A percentile compares a stretch with the other conserved stretches of the same genome.
These are phyloP conservation scores for Delia radicum DNA, from an alignment of 1,140 invertebrate genomes.

Conservation along the genomic window DNA sequence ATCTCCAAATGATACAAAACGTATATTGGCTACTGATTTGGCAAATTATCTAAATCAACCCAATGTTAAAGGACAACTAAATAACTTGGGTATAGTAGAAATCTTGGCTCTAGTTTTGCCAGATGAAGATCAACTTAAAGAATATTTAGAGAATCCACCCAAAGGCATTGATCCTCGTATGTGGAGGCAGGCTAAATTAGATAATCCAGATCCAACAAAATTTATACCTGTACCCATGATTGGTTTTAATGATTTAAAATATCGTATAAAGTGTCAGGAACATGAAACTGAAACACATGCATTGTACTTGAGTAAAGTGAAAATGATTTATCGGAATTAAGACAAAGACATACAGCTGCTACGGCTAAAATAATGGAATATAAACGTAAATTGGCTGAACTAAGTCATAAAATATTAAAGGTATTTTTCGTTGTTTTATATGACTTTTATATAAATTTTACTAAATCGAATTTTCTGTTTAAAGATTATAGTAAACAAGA, in stretches of 20 bases:
- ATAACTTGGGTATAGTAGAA: constrained; percentile 66
- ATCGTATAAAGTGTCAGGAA: constrained; percentile 78
- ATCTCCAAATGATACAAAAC: constrained; percentile 62
- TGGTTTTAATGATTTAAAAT: constrained; percentile 76
- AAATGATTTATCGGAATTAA: constrained; percentile 73
- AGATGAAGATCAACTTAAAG: constrained; percentile 75
- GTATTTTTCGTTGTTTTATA: constrained; percentile 50
- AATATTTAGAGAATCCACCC: constrained; percentile 87
- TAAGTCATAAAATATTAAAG: constrained; percentile 76
- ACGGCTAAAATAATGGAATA: constrained; percentile 73
- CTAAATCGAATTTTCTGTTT: constrained; percentile 4
- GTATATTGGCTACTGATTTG: constrained; percentile 75
- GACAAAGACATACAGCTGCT: constrained; percentile 70
- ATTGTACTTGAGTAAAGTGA: constrained; percentile 73
- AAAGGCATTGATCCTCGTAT: constrained; percentile 73
- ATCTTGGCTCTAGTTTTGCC: constrained; percentile 66
- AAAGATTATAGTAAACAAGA: constrained; percentile 87
- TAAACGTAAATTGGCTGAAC: constrained; percentile 71
- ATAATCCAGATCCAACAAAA: constrained; percentile 87
- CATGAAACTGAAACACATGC: constrained; percentile 78
- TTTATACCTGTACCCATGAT: constrained; percentile 92
- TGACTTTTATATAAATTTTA: neutral
- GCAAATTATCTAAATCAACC: constrained; percentile 68
- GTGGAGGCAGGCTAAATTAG: constrained; percentile 88
- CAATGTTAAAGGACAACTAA: constrained; percentile 69